Evolutionary conservation across 2,888 invertebrate species (phyloP), one percentile per base, ranked within the genome.

Genomic region (Metallyticus violacea): DNA sequence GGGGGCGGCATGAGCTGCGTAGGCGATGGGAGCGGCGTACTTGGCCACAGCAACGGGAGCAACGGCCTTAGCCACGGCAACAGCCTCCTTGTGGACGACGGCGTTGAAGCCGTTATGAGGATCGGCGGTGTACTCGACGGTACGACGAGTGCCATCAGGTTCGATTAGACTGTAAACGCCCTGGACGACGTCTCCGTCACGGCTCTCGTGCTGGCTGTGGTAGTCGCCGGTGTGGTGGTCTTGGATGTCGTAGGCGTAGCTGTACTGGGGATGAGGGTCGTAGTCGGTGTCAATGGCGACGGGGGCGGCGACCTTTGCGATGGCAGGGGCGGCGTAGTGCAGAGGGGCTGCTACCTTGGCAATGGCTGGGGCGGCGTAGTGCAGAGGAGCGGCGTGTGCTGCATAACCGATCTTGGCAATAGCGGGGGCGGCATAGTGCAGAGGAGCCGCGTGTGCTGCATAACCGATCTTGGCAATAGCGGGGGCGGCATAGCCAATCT

Each of bases 231-330:
- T 88, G 28, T 88, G 85, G 62, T 85, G 86, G 85, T 88, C 88
- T 78, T 86, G 86, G 85, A 88, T 86, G 85, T 86, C 88, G 40
- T 88, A 88, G n/a, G 88, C 81, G 87, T 86, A 88, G 88, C 85
- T 84, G 87, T 88, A 88, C 86, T 87, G 87, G 7, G 88, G 88
- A 86, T 87, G 87, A 81, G 88, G 88, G 87, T 88, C 88, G 87
- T 85, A 87, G 85, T 88, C 88, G 87, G 88, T 86, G 86, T 85
- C 86, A 76, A 86, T 84, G 85, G 86, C 86, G 25, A 62, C 80
- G 40, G 87, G 85, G 85, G 85, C 85, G 4, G 40, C 40, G 9
- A 62, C 40, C 15, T 62, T 62, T 15, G 40, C 40, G 40, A 62
- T 62, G 40, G 80, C 28, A 0, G 27, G 80, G 29, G 80, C 80